These are phyloP conservation scores for Zoroaster sp. DNA, from an alignment of 53 echinoderm and acorn worm species.

Conservation along the genomic window DNA sequence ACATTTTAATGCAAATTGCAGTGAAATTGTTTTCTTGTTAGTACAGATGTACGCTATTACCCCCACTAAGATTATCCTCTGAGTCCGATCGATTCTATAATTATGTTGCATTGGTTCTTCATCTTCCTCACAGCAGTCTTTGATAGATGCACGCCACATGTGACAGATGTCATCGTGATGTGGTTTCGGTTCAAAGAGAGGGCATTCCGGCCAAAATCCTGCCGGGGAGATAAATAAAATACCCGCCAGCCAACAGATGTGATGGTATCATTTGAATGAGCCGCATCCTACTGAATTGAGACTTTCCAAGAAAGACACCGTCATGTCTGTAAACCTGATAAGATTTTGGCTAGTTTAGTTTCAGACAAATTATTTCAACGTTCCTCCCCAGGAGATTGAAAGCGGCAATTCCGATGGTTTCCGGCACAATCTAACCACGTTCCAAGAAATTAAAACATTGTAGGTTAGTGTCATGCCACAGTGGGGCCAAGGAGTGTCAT, in stretches of 20 bases:
- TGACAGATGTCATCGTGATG: slow-evolving; percentile 9
- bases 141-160: background rate
- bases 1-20: background rate
- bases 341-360: background rate
- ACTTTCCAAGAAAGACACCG: background rate
- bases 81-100: background rate
- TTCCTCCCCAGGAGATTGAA: background rate
- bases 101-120: background rate
- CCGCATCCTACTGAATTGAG: background rate
- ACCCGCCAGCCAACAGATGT: background rate
- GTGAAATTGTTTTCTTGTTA: background rate
- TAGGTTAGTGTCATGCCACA: background rate
- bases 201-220: background rate
- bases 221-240: background rate
- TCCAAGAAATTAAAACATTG: background rate
- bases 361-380: background rate
- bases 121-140: background rate
- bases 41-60: background rate
- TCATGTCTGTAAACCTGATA: background rate
- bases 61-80: background rate
- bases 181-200: slow-evolving; percentile 10
- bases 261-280: background rate
- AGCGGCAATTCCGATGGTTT: background rate
- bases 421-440: too few species aligned
- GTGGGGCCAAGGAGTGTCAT: background rate